phyloP scores from a whole-genome alignment of 1,140 invertebrate genomes.

The Antheraea pernyi region DNA sequence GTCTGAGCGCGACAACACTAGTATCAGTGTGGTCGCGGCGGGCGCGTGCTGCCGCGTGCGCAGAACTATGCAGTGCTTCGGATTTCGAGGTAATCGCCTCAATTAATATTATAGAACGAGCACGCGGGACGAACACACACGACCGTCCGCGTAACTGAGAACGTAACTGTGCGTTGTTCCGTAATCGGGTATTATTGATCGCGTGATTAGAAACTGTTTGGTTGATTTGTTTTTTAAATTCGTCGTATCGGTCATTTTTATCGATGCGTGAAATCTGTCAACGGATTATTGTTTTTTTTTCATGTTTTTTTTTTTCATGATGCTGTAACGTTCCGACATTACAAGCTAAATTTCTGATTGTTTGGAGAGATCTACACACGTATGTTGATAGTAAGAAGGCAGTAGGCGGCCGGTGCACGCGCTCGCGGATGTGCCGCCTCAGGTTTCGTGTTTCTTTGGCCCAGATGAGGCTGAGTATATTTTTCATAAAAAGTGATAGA shows the following conservation, averaged over 20 bases:
- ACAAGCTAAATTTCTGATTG: not conserved
- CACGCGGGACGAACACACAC: slow-evolving; percentile 21
- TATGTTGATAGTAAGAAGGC: slow-evolving; percentile 19
- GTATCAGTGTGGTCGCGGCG: slow-evolving; percentile 33
- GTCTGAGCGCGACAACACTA: slow-evolving; percentile 55
- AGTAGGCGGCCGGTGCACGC: slow-evolving; percentile 34
- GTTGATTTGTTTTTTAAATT: slow-evolving; percentile 15
- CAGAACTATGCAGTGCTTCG: slow-evolving; percentile 69
- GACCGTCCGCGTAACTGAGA: slow-evolving; percentile 8
- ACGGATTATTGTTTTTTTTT: not conserved
- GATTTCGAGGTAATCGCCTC: slow-evolving; percentile 60
- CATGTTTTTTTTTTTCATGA: not conserved
- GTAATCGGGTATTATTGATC: slow-evolving; percentile 11
- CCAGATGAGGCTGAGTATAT: slow-evolving; percentile 40
- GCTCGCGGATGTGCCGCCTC: slow-evolving; percentile 36
- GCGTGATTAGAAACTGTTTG: slow-evolving; percentile 5
- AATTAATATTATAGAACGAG: slow-evolving; percentile 30
- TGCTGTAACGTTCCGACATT: not conserved
- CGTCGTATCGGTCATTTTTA: slow-evolving; percentile 12
- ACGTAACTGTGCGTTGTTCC: slow-evolving; percentile 13
- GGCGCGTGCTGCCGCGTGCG: slow-evolving; percentile 65
- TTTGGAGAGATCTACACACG: slow-evolving; percentile 16
- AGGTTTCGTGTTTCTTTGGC: slow-evolving; percentile 36
- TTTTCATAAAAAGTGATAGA: slow-evolving; percentile 34
- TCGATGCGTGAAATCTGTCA: slow-evolving; percentile 32